Conservation (phyloP, 2,113 vertebrate species). For the Damaliscus lunatus region DNA sequence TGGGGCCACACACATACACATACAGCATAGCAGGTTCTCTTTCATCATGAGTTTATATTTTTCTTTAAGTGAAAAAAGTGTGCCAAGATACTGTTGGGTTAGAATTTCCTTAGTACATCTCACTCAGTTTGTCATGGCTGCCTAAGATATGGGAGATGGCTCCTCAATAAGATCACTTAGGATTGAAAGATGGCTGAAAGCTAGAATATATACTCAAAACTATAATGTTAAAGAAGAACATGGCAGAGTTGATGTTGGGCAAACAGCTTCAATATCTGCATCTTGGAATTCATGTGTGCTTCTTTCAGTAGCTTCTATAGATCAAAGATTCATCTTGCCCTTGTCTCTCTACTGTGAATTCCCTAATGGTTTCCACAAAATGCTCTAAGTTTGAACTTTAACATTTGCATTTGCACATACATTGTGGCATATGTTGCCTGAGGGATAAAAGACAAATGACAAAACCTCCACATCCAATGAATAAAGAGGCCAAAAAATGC, state of each 20-base stretch:
- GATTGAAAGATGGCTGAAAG: not conserved
- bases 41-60: slow-evolving; percentile 7
- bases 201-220: not conserved
- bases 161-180: not conserved
- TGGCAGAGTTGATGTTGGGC: not conserved
- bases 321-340: not conserved
- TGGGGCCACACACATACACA: slow-evolving; percentile 36
- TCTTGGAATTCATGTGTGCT: not conserved
- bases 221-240: not conserved
- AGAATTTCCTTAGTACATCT: not conserved
- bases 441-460: not conserved
- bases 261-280: not conserved
- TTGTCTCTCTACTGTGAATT: not conserved
- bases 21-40: not conserved
- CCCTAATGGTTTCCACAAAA: not conserved
- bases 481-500: not conserved
- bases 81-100: not conserved
- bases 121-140: not conserved
- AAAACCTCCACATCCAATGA: not conserved
- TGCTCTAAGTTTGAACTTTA: not conserved
- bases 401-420: not conserved
- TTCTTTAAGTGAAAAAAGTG: slow-evolving; percentile 19
- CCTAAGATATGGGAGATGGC: not conserved
- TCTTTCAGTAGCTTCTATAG: not conserved
- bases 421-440: not conserved